These are phyloP conservation scores for Xyrauchen texanus DNA, from an alignment of 2,113 vertebrate genomes.

Conservation along the genomic window DNA sequence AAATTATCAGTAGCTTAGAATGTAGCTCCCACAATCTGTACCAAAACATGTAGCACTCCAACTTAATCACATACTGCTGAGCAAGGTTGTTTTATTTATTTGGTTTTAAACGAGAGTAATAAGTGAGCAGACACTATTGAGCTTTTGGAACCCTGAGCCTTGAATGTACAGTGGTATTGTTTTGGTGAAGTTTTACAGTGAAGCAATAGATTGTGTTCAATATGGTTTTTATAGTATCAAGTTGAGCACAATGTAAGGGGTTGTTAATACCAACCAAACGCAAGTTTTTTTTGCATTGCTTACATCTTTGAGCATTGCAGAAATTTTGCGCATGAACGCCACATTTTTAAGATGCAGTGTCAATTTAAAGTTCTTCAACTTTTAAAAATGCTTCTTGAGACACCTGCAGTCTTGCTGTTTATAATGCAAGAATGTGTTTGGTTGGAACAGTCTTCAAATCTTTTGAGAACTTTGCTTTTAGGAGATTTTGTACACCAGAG, in stretches of 20 bases:
- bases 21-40: conserved; percentile 48
- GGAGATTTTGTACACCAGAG: no score
- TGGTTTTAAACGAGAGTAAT: not conserved
- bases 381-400: no score
- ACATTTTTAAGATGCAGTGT: no score
- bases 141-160: not conserved
- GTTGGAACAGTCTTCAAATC: no score
- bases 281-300: no score
- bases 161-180: conserved; percentile 3
- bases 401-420: no score
- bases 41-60: conserved; percentile 64
- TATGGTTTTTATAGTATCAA: not conserved
- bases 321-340: no score
- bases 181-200: not conserved
- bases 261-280: no score
- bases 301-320: no score
- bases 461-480: not conserved
- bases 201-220: no score
- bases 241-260: not conserved
- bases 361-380: no score
- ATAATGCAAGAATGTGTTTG: no score
- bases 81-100: not conserved
- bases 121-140: not conserved
- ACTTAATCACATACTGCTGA: conserved; percentile 35
- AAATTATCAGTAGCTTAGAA: conserved; percentile 27